Conservation (phyloP, 2,113 vertebrate genomes). For the Vireo altiloquus region DNA sequence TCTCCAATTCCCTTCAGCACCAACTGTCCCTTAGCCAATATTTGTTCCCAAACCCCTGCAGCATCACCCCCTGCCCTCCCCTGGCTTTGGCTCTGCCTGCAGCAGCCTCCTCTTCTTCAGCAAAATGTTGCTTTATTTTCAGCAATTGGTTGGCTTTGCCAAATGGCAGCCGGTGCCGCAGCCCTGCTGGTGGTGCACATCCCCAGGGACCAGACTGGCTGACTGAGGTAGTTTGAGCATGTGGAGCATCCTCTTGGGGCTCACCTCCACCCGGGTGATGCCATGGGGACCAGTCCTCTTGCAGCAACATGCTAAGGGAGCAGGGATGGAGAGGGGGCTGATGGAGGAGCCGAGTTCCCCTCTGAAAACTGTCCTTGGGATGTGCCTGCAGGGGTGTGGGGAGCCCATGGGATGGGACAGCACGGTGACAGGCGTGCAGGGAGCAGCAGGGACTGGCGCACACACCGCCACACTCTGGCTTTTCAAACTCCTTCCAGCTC, state of each 20-base stretch:
- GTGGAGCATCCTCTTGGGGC: not conserved
- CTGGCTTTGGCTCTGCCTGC: not conserved
- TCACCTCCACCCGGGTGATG: not conserved
- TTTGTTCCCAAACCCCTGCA: not conserved
- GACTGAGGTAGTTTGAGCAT: not conserved
- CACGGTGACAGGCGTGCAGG: rapidly evolving
- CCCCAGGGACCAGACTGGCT: not conserved
- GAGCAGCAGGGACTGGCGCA: not conserved
- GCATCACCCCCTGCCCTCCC: not conserved
- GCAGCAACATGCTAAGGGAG: not conserved
- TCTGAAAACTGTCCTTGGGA: not conserved
- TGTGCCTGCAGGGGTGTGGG: not conserved
- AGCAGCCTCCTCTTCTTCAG: conserved; percentile 4
- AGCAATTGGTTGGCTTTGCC: not conserved
- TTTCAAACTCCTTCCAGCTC: conserved; percentile 15
- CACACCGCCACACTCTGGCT: not conserved
- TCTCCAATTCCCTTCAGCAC: not conserved
- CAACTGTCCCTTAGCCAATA: not conserved
- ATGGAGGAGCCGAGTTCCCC: not conserved
- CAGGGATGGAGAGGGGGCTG: not conserved
- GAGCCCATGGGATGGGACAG: rapidly evolving
- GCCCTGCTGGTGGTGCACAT: rapidly evolving
- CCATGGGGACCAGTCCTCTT: rapidly evolving
- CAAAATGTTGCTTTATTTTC: not conserved
- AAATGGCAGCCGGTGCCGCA: rapidly evolving